A percentile compares a stretch with the other conserved stretches of the same genome.
phyloP scores from a whole-genome alignment of 2,797 vertebrate species.

The Falco biarmicus region DNA sequence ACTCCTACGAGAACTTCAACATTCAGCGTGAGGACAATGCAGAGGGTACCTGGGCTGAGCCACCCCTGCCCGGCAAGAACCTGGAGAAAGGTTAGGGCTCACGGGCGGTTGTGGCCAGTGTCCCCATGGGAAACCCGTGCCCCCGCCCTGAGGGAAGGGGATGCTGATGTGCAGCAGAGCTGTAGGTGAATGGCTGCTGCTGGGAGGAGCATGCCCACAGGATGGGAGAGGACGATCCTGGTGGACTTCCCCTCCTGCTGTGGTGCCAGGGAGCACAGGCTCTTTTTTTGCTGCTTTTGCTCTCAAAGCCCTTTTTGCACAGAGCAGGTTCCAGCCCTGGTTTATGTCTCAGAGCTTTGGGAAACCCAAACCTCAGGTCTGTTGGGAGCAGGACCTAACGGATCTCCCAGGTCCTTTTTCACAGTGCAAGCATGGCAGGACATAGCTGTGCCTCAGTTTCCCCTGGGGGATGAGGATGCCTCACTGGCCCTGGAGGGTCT shows the following conservation, averaged over 20 bases:
- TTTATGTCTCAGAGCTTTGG: background rate
- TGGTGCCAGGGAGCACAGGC: background rate
- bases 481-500: background rate
- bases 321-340: background rate
- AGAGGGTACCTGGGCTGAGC: constrained; percentile 78
- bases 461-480: background rate
- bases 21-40: constrained; percentile 81
- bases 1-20: constrained; percentile 90
- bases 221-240: background rate
- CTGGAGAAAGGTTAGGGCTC: constrained; percentile 51
- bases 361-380: background rate
- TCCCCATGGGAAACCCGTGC: background rate
- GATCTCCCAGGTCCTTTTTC: background rate
- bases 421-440: rapidly evolving
- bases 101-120: background rate
- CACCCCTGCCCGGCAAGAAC: background rate
- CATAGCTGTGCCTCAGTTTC: background rate
- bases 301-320: background rate
- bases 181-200: background rate
- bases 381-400: background rate
- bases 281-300: background rate
- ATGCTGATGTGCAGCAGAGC: background rate
- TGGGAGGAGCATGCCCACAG: rapidly evolving
- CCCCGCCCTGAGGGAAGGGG: background rate
- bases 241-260: background rate